phyloP scores from a whole-genome alignment of 2,888 invertebrate species.

The Aelia acuminata region DNA sequence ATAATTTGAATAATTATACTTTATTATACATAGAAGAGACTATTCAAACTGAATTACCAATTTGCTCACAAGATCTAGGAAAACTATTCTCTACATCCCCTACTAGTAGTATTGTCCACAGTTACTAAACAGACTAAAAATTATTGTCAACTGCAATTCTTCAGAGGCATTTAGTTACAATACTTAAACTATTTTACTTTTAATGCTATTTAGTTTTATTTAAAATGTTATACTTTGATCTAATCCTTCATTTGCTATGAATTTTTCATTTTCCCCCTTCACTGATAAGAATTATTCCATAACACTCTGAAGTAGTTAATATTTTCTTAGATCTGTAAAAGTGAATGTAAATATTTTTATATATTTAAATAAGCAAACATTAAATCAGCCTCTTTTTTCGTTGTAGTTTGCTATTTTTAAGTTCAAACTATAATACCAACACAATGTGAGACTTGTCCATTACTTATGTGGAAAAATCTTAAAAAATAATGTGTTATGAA shows the following conservation, averaged over 20 bases:
- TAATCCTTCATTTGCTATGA: neutral
- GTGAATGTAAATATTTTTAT: neutral
- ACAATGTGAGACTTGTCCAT: neutral
- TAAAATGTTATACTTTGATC: neutral
- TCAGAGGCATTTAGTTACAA: conserved; percentile 28
- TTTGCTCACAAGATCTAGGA: conserved; percentile 32
- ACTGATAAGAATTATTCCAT: neutral
- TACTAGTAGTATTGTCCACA: neutral
- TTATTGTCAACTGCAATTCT: conserved; percentile 57
- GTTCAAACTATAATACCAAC: neutral
- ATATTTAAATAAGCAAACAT: neutral
- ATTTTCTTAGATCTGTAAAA: conserved; percentile 27
- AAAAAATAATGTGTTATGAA: too few species aligned
- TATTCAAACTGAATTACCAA: neutral
- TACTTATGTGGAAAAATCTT: neutral
- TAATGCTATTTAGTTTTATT: conserved; percentile 10
- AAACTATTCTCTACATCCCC: conserved; percentile 10
- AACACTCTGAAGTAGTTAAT: neutral
- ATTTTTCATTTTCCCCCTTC: too few species aligned
- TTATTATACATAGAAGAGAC: neutral
- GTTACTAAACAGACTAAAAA: conserved; percentile 37
- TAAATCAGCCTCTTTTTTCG: conserved; percentile 37
- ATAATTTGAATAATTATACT: conserved; percentile 9
- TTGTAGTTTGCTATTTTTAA: conserved; percentile 13
- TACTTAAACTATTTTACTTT: conserved; percentile 6